Evolutionary conservation across 2,888 invertebrate species (phyloP), one percentile per base, ranked within the genome.

Genomic region (Scaeva pyrastri): DNA sequence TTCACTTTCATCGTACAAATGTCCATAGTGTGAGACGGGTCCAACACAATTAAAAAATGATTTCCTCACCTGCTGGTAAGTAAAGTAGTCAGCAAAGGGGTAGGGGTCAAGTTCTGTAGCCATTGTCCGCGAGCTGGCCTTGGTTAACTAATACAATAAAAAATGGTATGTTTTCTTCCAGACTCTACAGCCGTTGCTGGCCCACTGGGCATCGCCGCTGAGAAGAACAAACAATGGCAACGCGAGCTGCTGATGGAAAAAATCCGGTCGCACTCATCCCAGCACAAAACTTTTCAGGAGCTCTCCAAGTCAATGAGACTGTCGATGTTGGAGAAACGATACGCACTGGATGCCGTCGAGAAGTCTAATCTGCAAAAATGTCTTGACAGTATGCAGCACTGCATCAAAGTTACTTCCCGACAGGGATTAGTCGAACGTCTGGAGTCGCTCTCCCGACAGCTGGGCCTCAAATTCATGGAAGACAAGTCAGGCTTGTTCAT

Each of bases 221-320:
- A 95, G 84, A 95, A 95, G 90, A 94, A 94, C 85, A 95, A 95
- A 91, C 95, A 95, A 93, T 95, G 95, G 94, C 97, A 97, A 91
- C 95, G 96, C 93, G 97, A 97, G 92, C 94, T 97, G 82, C 93
- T 98, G 85, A 98, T 98, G 98, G 98, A 98, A 91, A 97, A 97
- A 91, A 93, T 98, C 71, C 95, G 98, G 78, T 96, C 97, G 55
- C 97, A 97, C 93, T 97, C 97, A 93, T 94, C 96, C 86, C 97
- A 97, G 88, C 95, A 95, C 89, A 97, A 97, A 83, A 95, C 96
- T 86, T 95, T 98, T 91, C 94, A 95, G 79, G 98, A 98, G 91
- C 96, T 96, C 88, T 96, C 98, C 21, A 98, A 98, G 93, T 96
- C 96, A 89, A 95, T 98, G 88, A 94, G 97, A 89, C 96, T 97